Conservation (phyloP, 2,113 vertebrate species). For the Synchiropus splendidus region DNA sequence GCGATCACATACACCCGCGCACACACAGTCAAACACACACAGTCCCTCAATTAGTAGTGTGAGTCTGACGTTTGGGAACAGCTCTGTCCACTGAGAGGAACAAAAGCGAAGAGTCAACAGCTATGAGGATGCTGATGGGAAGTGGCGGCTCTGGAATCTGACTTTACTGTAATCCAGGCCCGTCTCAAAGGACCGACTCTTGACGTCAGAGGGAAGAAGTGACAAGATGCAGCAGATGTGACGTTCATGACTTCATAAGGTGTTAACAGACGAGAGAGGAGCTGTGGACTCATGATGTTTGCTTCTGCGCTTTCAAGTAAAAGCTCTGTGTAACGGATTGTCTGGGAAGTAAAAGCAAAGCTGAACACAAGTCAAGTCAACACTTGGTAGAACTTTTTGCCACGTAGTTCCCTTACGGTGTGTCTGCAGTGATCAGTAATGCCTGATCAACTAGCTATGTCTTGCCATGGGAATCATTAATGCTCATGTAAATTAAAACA, state of each 20-base stretch:
- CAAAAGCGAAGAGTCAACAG: conserved; percentile 1
- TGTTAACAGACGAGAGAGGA: conserved; percentile 4
- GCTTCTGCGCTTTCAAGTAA: too few relatives aligned
- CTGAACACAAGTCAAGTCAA: too few relatives aligned
- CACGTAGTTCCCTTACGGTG: too few relatives aligned
- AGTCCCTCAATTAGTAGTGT: conserved; percentile 6
- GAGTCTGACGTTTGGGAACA: conserved; percentile 15
- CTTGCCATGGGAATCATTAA: too few relatives aligned
- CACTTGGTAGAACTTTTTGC: too few relatives aligned
- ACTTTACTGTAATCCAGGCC: conserved; percentile 3
- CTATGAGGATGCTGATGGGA: conserved; percentile 37
- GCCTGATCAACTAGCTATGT: too few relatives aligned
- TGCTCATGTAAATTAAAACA: too few relatives aligned
- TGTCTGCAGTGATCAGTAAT: too few relatives aligned
- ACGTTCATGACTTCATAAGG: conserved; percentile 11
- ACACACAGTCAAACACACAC: not conserved
- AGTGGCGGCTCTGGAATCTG: conserved; percentile 24
- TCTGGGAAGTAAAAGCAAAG: too few relatives aligned
- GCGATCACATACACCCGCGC: too few relatives aligned
- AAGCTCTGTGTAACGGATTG: too few relatives aligned
- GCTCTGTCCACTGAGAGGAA: conserved; percentile 1
- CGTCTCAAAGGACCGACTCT: conserved; percentile 8
- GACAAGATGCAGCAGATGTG: conserved; percentile 25
- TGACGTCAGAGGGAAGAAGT: conserved; percentile 17
- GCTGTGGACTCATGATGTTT: not conserved